These are phyloP conservation scores for Saccopteryx bilineata DNA, from an alignment of 2,113 vertebrate genomes.

Conservation along the genomic window DNA sequence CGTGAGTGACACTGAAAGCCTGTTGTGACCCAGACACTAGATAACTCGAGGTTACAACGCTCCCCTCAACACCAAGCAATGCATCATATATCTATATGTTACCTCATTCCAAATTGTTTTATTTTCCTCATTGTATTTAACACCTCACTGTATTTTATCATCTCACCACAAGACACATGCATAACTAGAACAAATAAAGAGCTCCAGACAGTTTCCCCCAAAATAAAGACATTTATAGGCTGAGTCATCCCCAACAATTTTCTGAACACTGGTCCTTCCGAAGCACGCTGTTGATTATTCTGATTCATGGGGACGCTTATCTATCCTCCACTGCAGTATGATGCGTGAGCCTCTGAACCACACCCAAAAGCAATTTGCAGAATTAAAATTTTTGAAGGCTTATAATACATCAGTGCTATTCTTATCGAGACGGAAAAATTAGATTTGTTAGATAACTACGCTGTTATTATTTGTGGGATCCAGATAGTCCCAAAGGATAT, in stretches of 20 bases:
- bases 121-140: constrained; percentile 55
- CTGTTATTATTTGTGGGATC: constrained; percentile 77
- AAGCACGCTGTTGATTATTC: constrained; percentile 21
- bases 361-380: constrained; percentile 70
- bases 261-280: constrained; percentile 63
- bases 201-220: not conserved
- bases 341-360: constrained; percentile 22
- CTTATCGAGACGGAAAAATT: constrained; percentile 73
- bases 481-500: constrained; percentile 77
- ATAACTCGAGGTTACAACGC: constrained; percentile 13
- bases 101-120: constrained; percentile 32
- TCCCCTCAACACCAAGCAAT: not conserved
- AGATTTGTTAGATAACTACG: constrained; percentile 73
- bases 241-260: constrained; percentile 58
- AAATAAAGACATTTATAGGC: constrained; percentile 26
- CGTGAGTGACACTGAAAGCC: constrained; percentile 26
- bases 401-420: constrained; percentile 76
- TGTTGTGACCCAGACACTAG: constrained; percentile 42
- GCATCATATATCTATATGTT: not conserved
- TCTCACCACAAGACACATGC: not conserved
- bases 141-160: constrained; percentile 66
- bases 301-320: not conserved
- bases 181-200: constrained; percentile 45
- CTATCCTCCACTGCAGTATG: not conserved
- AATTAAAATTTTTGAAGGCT: constrained; percentile 69